A percentile compares a stretch with the other conserved stretches of the same genome.
These are phyloP conservation scores for Plebejus argus DNA, from an alignment of 2,888 invertebrate genomes.

Conservation along the genomic window DNA sequence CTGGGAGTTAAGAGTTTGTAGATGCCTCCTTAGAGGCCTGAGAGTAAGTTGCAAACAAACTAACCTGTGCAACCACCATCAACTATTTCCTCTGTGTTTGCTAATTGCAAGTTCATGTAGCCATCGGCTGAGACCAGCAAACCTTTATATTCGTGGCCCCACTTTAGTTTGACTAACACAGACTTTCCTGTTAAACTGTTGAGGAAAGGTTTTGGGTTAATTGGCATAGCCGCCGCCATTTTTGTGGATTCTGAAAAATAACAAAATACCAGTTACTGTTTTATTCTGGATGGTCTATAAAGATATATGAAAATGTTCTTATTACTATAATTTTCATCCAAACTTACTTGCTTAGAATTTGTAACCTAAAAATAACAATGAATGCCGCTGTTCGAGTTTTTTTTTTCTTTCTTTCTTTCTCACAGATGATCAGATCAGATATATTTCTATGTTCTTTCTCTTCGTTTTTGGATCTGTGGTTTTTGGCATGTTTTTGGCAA, in stretches of 20 bases:
- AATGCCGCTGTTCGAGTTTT: no score
- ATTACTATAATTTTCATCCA: not conserved
- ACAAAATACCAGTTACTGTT: conserved; percentile 22
- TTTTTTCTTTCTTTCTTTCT: no score
- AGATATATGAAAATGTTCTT: not conserved
- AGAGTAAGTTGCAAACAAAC: not conserved
- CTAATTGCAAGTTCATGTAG: conserved; percentile 99
- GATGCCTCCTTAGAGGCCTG: no score
- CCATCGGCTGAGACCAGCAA: conserved; percentile 98
- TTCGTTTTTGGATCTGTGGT: no score
- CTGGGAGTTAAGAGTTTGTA: no score
- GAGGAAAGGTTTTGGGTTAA: conserved; percentile 99
- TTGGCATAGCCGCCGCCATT: conserved; percentile 94
- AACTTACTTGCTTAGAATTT: conserved; percentile 28
- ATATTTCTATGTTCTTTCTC: no score
- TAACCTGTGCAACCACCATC: conserved; percentile 94
- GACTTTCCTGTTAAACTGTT: conserved; percentile 99
- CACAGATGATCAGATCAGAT: no score
- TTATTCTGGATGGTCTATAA: not conserved
- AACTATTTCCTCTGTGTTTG: conserved; percentile 98
- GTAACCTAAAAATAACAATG: conserved; percentile 28
- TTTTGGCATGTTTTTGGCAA: no score
- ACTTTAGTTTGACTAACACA: conserved; percentile 98
- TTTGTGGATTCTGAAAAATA: conserved; percentile 39
- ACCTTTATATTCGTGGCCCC: conserved; percentile 99